A percentile compares a stretch with the other conserved stretches of the same genome.
Evolutionary conservation across 2,888 invertebrate genomes (phyloP).

Genomic region (Dryobota labecula): DNA sequence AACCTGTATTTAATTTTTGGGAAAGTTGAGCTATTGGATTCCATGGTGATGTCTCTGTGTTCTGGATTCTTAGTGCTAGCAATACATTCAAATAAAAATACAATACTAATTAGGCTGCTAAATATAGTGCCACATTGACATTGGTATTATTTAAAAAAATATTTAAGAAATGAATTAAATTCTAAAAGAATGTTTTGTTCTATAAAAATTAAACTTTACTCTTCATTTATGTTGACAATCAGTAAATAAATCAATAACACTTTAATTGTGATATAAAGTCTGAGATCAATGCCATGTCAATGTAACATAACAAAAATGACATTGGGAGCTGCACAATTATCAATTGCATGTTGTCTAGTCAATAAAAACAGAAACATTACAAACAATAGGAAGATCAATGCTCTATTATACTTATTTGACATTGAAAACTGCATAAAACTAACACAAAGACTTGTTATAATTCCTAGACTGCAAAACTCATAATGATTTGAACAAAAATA

Average conservation of each 20-base stretch:
- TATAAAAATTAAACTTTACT: not conserved
- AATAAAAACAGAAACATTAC: conserved; percentile 53
- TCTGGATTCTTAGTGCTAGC: conserved; percentile 79
- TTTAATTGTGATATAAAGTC: not conserved
- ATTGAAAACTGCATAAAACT: conserved; percentile 21
- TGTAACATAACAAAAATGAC: conserved; percentile 48
- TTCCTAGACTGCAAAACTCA: conserved; percentile 9
- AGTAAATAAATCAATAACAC: not conserved
- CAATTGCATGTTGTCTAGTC: conserved; percentile 3
- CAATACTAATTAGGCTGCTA: conserved; percentile 42
- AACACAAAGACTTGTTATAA: conserved; percentile 29
- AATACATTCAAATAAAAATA: conserved; percentile 62
- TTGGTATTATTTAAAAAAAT: not conserved
- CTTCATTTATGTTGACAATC: not conserved
- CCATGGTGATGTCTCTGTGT: conserved; percentile 76
- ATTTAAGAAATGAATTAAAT: not conserved
- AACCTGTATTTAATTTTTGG: conserved; percentile 81
- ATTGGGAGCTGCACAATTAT: conserved; percentile 39
- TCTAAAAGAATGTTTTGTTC: not conserved
- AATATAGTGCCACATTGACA: conserved; percentile 16
- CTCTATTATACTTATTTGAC: conserved; percentile 52
- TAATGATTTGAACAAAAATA: conserved; percentile 20
- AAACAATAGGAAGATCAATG: conserved; percentile 58
- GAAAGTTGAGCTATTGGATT: conserved; percentile 82
- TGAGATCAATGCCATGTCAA: conserved; percentile 43